Conservation (phyloP, 2,888 invertebrate species). For the Pecten maximus region DNA sequence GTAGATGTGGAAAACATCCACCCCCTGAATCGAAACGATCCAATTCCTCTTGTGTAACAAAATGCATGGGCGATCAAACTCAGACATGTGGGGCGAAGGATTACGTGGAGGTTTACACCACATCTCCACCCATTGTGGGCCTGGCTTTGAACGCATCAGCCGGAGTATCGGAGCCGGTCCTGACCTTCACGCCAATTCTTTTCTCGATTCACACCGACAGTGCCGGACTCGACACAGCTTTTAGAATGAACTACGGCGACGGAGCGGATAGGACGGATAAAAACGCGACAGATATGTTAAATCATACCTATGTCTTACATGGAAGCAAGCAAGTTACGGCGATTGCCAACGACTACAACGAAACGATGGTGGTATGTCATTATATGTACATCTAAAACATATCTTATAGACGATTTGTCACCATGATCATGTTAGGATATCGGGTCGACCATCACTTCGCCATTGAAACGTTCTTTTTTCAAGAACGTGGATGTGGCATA, state of each 20-base stretch:
- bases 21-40: slow-evolving; percentile 41
- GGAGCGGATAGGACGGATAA: slow-evolving; percentile 68
- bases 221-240: slow-evolving; percentile 65
- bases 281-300: slow-evolving; percentile 66
- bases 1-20: slow-evolving; percentile 64
- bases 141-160: slow-evolving; percentile 44
- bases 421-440: too few species aligned
- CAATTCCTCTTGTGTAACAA: slow-evolving; percentile 55
- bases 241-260: slow-evolving; percentile 78
- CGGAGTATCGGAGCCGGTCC: slow-evolving; percentile 37
- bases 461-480: too few species aligned
- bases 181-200: slow-evolving; percentile 47
- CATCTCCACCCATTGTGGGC: slow-evolving; percentile 61
- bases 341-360: slow-evolving; percentile 69
- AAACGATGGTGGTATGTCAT: slow-evolving; percentile 69
- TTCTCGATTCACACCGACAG: slow-evolving; percentile 52
- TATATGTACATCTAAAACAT: too few species aligned
- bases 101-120: slow-evolving; percentile 65
- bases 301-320: slow-evolving; percentile 69
- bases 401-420: too few species aligned
- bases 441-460: too few species aligned
- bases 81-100: slow-evolving; percentile 66
- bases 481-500: too few species aligned
- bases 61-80: slow-evolving; percentile 61
- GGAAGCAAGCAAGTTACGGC: slow-evolving; percentile 75